These are phyloP conservation scores for Phengaris arion DNA, from an alignment of 2,888 invertebrate genomes.

Conservation along the genomic window DNA sequence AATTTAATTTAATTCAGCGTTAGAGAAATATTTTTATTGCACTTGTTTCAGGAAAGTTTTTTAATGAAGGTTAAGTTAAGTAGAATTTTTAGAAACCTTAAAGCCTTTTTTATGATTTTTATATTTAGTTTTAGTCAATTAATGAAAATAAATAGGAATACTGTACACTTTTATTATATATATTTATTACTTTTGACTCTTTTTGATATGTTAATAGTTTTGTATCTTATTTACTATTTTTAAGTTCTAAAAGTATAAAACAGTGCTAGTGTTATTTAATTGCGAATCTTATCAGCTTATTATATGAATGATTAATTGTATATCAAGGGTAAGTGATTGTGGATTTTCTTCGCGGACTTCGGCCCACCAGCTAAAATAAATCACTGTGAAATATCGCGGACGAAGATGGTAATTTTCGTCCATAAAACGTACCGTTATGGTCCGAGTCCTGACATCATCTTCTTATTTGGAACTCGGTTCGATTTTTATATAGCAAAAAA, in stretches of 20 bases:
- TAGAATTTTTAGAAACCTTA: neutral
- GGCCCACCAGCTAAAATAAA: neutral
- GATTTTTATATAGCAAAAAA: constrained; percentile 40
- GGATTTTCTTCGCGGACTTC: neutral
- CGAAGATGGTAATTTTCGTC: constrained; percentile 31
- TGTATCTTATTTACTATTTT: too few relatives aligned
- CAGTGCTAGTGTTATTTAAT: neutral
- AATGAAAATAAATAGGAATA: too few relatives aligned
- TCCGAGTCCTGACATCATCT: constrained; percentile 63
- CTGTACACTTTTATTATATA: too few relatives aligned
- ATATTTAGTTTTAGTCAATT: neutral
- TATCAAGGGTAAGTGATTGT: constrained; percentile 28
- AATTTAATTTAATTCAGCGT: constrained; percentile 21
- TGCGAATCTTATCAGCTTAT: neutral
- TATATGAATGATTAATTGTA: neutral
- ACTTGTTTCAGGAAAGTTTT: constrained; percentile 6
- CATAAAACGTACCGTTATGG: constrained; percentile 55
- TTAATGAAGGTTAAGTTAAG: neutral
- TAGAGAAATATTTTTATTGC: constrained; percentile 20
- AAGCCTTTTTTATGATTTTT: neutral
- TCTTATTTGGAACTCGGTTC: constrained; percentile 35
- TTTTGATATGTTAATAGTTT: too few relatives aligned
- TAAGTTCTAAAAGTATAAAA: too few relatives aligned
- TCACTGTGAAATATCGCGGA: constrained; percentile 16
- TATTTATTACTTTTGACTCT: too few relatives aligned